phyloP scores from a whole-genome alignment of 2,888 invertebrate species.

The Watsonalla binaria region DNA sequence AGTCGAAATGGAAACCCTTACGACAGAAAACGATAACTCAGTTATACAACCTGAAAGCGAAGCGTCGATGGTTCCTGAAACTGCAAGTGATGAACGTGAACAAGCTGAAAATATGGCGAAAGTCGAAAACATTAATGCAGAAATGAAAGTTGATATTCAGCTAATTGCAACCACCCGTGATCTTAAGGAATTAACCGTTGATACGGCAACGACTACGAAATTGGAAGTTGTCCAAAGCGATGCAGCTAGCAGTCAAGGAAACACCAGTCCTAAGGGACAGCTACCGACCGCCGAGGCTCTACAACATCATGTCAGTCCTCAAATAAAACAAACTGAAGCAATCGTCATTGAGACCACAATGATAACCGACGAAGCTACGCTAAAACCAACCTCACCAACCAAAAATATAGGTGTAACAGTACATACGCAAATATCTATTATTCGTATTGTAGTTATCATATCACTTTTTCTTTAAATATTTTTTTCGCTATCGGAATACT shows the following conservation, averaged over 20 bases:
- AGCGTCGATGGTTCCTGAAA: background rate
- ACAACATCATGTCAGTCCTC: conserved; percentile 46
- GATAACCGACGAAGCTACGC: background rate
- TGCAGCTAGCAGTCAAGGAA: background rate
- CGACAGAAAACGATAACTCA: background rate
- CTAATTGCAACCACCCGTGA: background rate
- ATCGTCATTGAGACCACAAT: conserved; percentile 19
- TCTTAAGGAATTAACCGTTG: conserved; percentile 2
- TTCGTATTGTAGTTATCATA: background rate
- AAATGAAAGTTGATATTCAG: background rate
- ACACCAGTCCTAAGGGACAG: conserved; percentile 20
- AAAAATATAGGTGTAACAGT: conserved; percentile 21
- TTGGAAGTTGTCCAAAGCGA: conserved; percentile 4
- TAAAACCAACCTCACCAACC: conserved; percentile 13
- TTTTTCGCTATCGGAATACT: background rate
- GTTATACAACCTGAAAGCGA: background rate
- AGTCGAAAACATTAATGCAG: background rate
- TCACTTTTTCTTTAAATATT: background rate
- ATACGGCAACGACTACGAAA: background rate
- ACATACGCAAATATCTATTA: background rate
- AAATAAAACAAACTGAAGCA: conserved; percentile 31
- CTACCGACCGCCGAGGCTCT: conserved; percentile 53
- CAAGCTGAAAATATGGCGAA: too few relatives aligned
- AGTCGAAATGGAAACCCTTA: background rate
- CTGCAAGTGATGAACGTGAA: background rate